A percentile compares a stretch with the other conserved stretches of the same genome.
These are phyloP conservation scores for Ochropleura leucogaster DNA, from an alignment of 2,888 invertebrate genomes.

Conservation along the genomic window DNA sequence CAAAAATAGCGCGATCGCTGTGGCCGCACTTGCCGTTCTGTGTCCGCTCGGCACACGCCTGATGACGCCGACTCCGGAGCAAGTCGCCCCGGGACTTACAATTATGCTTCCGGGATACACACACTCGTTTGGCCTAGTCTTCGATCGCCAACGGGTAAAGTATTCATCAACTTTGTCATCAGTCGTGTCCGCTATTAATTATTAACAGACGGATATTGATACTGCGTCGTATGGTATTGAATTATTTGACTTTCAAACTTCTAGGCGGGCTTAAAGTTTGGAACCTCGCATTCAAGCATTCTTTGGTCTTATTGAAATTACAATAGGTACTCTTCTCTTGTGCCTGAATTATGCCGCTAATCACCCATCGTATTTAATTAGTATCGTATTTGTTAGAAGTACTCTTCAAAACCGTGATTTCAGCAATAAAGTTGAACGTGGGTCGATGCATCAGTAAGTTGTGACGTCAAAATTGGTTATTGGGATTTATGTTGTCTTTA, in stretches of 20 bases:
- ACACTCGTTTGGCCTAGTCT: conserved; percentile 72
- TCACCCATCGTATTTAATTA: conserved; percentile 49
- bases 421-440: conserved; percentile 72
- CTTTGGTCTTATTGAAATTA: conserved; percentile 38
- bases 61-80: conserved; percentile 69
- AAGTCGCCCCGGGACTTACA: conserved; percentile 72
- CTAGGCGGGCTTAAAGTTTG: conserved; percentile 7
- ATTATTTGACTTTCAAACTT: conserved; percentile 14
- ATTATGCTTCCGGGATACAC: conserved; percentile 84
- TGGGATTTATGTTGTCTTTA: conserved; percentile 77
- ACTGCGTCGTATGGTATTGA: conserved; percentile 23
- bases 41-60: conserved; percentile 69
- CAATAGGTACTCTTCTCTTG: conserved; percentile 23
- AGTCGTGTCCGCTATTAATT: conserved; percentile 47
- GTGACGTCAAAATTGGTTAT: conserved; percentile 77
- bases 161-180: conserved; percentile 54
- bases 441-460: conserved; percentile 69
- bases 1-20: conserved; percentile 87
- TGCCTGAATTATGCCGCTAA: conserved; percentile 35
- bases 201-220: conserved; percentile 33
- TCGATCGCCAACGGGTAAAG: conserved; percentile 66
- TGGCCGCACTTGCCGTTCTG: conserved; percentile 77
- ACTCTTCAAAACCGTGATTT: conserved; percentile 63
- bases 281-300: conserved; percentile 22
- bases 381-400: conserved; percentile 62